These are phyloP conservation scores for Syndactyla subalaris DNA, from an alignment of 2,797 vertebrate species.

Conservation along the genomic window DNA sequence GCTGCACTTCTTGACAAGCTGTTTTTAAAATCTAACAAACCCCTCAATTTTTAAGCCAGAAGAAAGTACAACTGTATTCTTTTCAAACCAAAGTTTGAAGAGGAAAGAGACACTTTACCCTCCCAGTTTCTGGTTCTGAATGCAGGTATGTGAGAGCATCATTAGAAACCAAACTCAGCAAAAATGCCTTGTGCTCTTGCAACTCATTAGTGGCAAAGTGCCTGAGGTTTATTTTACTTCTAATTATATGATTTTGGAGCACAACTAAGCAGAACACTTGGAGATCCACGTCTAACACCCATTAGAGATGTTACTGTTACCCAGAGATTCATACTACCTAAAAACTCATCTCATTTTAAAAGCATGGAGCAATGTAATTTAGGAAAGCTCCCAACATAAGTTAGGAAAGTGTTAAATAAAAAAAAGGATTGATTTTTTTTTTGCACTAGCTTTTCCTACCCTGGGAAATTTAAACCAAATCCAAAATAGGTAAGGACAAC, in stretches of 20 bases:
- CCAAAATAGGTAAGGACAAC: not conserved
- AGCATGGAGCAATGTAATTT: not conserved
- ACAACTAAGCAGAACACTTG: not conserved
- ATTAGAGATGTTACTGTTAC: not conserved
- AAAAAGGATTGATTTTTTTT: not conserved
- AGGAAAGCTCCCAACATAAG: not conserved
- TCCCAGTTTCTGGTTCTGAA: not conserved
- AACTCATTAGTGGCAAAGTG: not conserved
- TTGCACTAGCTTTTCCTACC: not conserved
- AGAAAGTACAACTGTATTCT: not conserved
- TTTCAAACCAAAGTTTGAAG: not conserved
- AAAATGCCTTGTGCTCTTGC: not conserved
- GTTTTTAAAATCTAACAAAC: not conserved
- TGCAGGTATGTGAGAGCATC: not conserved
- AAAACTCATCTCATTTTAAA: not conserved
- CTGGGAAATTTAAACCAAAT: not conserved
- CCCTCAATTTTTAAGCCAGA: not conserved
- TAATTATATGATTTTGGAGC: not conserved
- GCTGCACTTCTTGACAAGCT: not conserved
- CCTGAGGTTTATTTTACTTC: not conserved
- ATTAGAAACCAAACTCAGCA: not conserved
- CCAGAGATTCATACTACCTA: not conserved
- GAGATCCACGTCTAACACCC: not conserved
- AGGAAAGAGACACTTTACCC: not conserved
- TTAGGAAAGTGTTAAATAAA: not conserved